A percentile compares a stretch with the other conserved stretches of the same genome.
phyloP scores from a whole-genome alignment of 2,888 invertebrate species.

The Xestia rhomboidea region DNA sequence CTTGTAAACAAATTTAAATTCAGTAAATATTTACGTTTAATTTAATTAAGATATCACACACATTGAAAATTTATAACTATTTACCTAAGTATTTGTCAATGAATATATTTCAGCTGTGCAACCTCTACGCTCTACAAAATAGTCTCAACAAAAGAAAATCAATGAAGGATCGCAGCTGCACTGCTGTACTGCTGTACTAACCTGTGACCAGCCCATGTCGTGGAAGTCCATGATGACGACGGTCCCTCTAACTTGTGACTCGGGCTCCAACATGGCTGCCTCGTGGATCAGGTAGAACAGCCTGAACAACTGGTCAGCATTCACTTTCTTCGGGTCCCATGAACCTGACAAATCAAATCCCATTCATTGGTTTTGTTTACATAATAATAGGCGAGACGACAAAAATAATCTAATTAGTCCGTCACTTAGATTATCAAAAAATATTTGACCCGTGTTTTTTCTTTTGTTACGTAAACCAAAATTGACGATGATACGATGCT shows the following conservation, averaged over 20 bases:
- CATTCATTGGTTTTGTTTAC: neutral
- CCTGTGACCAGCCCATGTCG: constrained; percentile 94
- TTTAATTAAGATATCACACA: constrained; percentile 1
- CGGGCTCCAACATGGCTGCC: constrained; percentile 92
- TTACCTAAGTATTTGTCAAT: neutral
- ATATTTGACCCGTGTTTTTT: too few relatives aligned
- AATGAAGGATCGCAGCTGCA: neutral
- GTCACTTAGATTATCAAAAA: too few relatives aligned
- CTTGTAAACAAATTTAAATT: constrained; percentile 19
- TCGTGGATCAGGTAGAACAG: constrained; percentile 95
- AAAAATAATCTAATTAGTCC: too few relatives aligned
- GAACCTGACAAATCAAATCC: constrained; percentile 80
- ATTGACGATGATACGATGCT: too few relatives aligned
- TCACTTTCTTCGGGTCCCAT: constrained; percentile 94
- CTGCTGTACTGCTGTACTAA: too few relatives aligned
- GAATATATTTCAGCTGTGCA: neutral
- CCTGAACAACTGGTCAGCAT: constrained; percentile 94
- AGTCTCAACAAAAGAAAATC: neutral
- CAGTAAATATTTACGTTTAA: constrained; percentile 23
- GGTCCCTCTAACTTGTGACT: constrained; percentile 95
- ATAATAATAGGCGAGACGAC: too few relatives aligned
- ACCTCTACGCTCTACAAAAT: neutral
- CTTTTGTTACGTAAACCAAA: too few relatives aligned
- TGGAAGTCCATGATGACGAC: constrained; percentile 96
- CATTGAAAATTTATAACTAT: neutral